phyloP scores from a whole-genome alignment of 2,888 invertebrate genomes.

The Lasioglossum leucozonium region DNA sequence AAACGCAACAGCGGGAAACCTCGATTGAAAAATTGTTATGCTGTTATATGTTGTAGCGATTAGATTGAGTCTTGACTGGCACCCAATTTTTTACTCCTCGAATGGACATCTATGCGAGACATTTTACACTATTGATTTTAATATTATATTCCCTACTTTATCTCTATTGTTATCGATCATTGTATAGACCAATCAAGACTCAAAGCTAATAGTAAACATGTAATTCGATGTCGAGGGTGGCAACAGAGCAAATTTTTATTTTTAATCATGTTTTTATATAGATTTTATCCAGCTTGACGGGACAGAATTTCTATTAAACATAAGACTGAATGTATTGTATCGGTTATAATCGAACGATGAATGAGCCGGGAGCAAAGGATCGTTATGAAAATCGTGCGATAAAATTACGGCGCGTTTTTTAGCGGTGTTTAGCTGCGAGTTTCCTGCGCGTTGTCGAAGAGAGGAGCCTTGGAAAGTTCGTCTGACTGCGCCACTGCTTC shows the following conservation, averaged over 20 bases:
- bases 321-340: constrained; percentile 42
- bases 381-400: not conserved
- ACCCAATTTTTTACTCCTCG: not conserved
- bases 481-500: constrained; percentile 55
- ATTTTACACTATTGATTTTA: not conserved
- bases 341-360: not conserved
- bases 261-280: not conserved
- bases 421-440: not conserved
- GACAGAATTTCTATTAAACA: constrained; percentile 18
- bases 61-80: constrained; percentile 6
- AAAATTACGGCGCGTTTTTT: constrained; percentile 12
- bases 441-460: constrained; percentile 9
- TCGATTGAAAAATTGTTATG: constrained; percentile 15
- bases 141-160: not conserved
- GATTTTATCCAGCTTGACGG: constrained; percentile 8
- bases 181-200: constrained; percentile 1
- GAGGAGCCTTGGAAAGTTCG: not conserved
- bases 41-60: not conserved
- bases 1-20: not conserved
- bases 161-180: not conserved
- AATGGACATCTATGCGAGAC: not conserved
- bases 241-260: not conserved
- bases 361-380: not conserved
- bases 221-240: not conserved
- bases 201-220: not conserved